phyloP scores from a whole-genome alignment of 2,113 vertebrate species.

The Centropus unirufus region DNA sequence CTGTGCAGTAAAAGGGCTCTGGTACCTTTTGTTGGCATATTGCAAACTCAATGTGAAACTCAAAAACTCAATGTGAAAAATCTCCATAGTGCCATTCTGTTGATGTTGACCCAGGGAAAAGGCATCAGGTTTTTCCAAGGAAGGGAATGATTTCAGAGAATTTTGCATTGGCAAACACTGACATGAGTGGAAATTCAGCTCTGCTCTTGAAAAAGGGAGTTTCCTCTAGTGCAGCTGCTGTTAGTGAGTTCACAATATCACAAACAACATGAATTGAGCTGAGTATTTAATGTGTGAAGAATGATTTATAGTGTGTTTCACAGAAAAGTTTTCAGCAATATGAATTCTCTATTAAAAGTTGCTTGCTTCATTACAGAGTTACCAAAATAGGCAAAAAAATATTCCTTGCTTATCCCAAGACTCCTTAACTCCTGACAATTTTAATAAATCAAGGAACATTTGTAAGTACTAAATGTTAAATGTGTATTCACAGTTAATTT shows the following conservation, averaged over 20 bases:
- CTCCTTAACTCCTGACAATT: constrained; percentile 76
- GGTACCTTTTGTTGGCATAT: not conserved
- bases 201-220: fast-evolving
- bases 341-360: constrained; percentile 68
- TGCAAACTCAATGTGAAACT: not conserved
- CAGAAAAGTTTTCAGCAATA: constrained; percentile 69
- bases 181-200: not conserved
- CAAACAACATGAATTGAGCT: not conserved
- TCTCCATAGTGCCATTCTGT: not conserved
- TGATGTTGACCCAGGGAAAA: not conserved
- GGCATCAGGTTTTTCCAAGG: not conserved
- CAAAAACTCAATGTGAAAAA: not conserved
- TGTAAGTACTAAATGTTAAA: constrained; percentile 80
- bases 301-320: constrained; percentile 74
- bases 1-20: fast-evolving
- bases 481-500: constrained; percentile 82
- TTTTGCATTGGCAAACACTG: not conserved
- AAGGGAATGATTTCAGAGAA: not conserved
- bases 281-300: constrained; percentile 63
- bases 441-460: constrained; percentile 81
- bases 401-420: constrained; percentile 74
- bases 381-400: constrained; percentile 70
- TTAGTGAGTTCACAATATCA: not conserved
- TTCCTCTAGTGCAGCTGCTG: not conserved
- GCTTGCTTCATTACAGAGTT: constrained; percentile 56